phyloP scores from a whole-genome alignment of 2,888 invertebrate species.

The Aleiodes leptofemur region DNA sequence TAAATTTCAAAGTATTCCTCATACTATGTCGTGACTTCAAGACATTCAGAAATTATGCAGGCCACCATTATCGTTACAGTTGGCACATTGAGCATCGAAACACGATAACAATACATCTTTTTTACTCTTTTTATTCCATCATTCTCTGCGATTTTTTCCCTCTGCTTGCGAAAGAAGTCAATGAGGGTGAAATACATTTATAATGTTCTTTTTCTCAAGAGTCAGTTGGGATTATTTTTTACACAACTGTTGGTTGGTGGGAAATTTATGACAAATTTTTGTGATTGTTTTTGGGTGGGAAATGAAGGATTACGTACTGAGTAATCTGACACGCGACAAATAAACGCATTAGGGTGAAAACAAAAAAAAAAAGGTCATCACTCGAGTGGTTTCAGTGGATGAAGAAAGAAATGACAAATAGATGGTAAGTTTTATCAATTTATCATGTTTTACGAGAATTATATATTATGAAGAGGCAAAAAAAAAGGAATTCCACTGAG shows the following conservation, averaged over 20 bases:
- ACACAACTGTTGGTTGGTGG: too few species aligned
- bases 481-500: not conserved
- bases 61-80: conserved; percentile 46
- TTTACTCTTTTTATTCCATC: not conserved
- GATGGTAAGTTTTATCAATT: not conserved
- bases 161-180: too few species aligned
- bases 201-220: too few species aligned
- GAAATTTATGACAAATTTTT: too few species aligned
- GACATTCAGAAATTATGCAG: conserved; percentile 49
- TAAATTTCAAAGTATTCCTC: conserved; percentile 52
- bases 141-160: conserved; percentile 14
- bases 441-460: not conserved
- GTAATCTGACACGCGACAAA: too few species aligned
- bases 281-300: too few species aligned
- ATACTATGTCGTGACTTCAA: conserved; percentile 27
- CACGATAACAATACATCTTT: conserved; percentile 7
- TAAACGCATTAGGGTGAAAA: too few species aligned
- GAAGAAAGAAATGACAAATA: not conserved
- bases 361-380: too few species aligned
- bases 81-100: conserved; percentile 40
- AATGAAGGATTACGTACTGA: too few species aligned
- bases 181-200: too few species aligned
- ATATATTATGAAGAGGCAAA: not conserved
- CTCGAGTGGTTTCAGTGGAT: too few species aligned
- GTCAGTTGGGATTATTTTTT: too few species aligned